Percentiles rank a stretch among this genome's conserved stretches.
phyloP scores from a whole-genome alignment of 2,797 vertebrate species.

The Cichlasoma orientale region DNA sequence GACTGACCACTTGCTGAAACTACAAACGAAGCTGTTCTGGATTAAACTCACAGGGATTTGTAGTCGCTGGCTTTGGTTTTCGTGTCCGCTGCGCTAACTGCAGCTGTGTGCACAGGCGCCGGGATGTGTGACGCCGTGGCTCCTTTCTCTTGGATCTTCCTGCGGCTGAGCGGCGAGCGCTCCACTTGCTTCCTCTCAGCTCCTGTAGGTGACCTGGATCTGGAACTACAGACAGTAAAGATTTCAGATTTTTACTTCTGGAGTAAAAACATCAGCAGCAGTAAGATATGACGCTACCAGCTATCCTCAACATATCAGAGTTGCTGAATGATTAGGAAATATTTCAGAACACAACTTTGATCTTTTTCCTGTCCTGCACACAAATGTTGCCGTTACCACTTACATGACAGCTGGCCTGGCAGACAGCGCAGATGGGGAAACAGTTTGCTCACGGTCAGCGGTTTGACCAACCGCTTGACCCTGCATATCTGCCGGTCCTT shows the following conservation, averaged over 20 bases:
- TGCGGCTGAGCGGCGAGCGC: slow-evolving; percentile 87
- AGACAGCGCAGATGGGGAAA: slow-evolving; percentile 82
- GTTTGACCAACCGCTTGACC: slow-evolving; percentile 71
- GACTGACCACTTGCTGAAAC: neutral
- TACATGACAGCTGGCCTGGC: slow-evolving; percentile 88
- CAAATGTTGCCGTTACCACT: slow-evolving; percentile 55
- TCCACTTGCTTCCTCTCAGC: slow-evolving; percentile 87
- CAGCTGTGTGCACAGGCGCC: slow-evolving; percentile 65
- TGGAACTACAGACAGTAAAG: slow-evolving; percentile 59
- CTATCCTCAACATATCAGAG: neutral
- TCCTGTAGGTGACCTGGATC: slow-evolving; percentile 83
- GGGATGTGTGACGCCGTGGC: slow-evolving; percentile 74
- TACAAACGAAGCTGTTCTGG: neutral
- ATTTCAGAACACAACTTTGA: neutral
- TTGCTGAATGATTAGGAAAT: neutral
- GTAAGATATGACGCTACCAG: neutral
- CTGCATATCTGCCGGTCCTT: slow-evolving; percentile 73
- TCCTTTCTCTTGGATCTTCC: slow-evolving; percentile 85
- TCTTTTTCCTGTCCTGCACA: neutral
- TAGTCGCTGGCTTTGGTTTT: slow-evolving; percentile 60
- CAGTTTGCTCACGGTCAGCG: slow-evolving; percentile 82
- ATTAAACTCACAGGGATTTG: slow-evolving; percentile 57
- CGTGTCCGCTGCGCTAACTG: slow-evolving; percentile 17
- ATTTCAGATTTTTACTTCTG: neutral
- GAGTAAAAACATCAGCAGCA: neutral